Conservation (phyloP, 2,888 invertebrate genomes). For the Tethea ocularis region DNA sequence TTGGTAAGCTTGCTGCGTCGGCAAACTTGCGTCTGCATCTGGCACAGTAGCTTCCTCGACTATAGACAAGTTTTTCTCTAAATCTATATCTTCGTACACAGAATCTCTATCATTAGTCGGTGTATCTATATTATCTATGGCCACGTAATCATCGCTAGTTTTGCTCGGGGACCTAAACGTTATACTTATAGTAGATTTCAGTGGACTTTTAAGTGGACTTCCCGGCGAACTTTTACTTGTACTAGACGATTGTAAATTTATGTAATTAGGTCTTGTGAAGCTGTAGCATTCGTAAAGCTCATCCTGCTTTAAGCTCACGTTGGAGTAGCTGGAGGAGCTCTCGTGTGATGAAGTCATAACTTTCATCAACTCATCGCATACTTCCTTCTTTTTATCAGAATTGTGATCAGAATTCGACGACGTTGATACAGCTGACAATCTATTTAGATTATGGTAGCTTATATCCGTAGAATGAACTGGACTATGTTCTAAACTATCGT, state of each 20-base stretch:
- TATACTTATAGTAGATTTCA: conserved; percentile 89
- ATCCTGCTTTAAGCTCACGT: conserved; percentile 61
- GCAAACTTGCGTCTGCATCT: conserved; percentile 80
- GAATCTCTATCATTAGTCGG: conserved; percentile 78
- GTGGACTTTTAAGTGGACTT: conserved; percentile 80
- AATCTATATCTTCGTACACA: conserved; percentile 84
- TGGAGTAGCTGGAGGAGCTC: conserved; percentile 73
- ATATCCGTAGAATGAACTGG: conserved; percentile 72
- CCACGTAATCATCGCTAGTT: conserved; percentile 74
- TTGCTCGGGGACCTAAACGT: conserved; percentile 87
- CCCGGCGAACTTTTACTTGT: conserved; percentile 74
- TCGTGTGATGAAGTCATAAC: conserved; percentile 79
- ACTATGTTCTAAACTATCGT: conserved; percentile 65
- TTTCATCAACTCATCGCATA: conserved; percentile 54
- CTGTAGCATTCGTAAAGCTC: conserved; percentile 72
- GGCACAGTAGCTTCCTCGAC: conserved; percentile 83
- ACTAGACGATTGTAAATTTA: conserved; percentile 73
- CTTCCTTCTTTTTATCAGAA: conserved; percentile 47
- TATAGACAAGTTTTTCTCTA: conserved; percentile 75
- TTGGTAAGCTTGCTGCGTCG: conserved; percentile 83
- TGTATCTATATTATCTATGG: conserved; percentile 63
- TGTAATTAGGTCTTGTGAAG: conserved; percentile 74
- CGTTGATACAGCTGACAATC: conserved; percentile 72
- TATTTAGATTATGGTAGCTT: conserved; percentile 78
- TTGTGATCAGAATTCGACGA: conserved; percentile 68